Conservation (phyloP, 2,113 vertebrate species). For the Suricata suricatta region DNA sequence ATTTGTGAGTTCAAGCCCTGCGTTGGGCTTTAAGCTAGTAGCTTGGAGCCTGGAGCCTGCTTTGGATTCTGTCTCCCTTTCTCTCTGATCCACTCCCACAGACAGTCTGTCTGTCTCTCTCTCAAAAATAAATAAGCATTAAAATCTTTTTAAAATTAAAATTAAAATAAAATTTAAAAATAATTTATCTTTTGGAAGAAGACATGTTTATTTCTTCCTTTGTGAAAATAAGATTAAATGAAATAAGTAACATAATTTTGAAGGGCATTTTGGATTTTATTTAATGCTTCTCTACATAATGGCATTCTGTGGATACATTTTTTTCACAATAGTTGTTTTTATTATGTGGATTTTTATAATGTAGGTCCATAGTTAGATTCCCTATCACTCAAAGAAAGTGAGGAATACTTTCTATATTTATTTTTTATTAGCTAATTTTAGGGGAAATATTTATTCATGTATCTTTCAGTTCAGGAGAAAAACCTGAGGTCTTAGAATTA, state of each 20-base stretch:
- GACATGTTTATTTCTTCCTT: neutral
- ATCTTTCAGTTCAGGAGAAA: neutral
- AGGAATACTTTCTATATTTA: neutral
- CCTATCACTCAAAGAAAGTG: neutral
- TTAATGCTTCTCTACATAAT: neutral
- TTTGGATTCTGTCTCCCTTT: too few species aligned
- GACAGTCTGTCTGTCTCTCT: too few species aligned
- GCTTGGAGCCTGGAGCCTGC: too few species aligned
- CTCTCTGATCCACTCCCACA: too few species aligned
- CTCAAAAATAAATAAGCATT: too few species aligned
- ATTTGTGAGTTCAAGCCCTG: too few species aligned
- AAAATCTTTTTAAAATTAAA: too few species aligned
- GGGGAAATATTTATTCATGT: neutral
- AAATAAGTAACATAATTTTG: neutral
- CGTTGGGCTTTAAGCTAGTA: too few species aligned
- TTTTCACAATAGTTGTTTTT: neutral
- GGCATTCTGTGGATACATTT: neutral
- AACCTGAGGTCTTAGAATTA: neutral
- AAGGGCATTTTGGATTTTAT: neutral
- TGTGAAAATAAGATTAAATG: neutral
- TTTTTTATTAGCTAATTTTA: slow-evolving; percentile 34
- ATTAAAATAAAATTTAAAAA: neutral
- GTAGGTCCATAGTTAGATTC: neutral
- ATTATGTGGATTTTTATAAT: neutral
- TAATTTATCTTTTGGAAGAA: neutral